Evolutionary conservation across 2,113 vertebrate species (phyloP).

Genomic region (Motacilla alba): DNA sequence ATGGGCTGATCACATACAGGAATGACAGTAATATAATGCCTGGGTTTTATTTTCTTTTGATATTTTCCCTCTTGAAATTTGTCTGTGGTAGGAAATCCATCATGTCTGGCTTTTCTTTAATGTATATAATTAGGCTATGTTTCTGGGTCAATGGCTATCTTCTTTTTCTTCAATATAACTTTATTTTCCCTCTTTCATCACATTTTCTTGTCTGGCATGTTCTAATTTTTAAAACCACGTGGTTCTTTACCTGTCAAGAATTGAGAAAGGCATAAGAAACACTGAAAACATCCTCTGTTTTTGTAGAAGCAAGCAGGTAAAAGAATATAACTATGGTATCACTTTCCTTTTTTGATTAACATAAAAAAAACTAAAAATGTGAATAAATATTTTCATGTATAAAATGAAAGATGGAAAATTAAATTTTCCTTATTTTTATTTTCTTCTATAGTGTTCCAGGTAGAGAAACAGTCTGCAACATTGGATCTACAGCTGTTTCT

Average conservation of each 20-base stretch:
- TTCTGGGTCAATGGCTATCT: background rate
- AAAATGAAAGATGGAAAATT: background rate
- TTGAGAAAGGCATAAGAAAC: background rate
- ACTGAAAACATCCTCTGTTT: background rate
- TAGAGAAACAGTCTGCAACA: background rate
- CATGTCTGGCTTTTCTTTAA: background rate
- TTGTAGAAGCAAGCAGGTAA: background rate
- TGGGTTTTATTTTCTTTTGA: background rate
- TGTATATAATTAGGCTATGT: background rate
- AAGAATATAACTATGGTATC: background rate
- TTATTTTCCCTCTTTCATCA: background rate
- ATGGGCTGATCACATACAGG: background rate
- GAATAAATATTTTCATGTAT: background rate
- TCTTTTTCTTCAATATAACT: background rate
- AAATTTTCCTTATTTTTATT: background rate
- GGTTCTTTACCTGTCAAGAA: background rate
- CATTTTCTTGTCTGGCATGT: background rate
- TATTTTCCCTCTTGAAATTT: background rate
- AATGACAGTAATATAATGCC: background rate
- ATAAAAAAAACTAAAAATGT: background rate
- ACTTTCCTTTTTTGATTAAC: background rate
- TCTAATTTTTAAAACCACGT: background rate
- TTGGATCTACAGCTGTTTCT: background rate
- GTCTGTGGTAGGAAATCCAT: background rate
- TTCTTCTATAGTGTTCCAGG: background rate